Evolutionary conservation across 2,888 invertebrate species (phyloP).

Genomic region (Phalangium opilio): DNA sequence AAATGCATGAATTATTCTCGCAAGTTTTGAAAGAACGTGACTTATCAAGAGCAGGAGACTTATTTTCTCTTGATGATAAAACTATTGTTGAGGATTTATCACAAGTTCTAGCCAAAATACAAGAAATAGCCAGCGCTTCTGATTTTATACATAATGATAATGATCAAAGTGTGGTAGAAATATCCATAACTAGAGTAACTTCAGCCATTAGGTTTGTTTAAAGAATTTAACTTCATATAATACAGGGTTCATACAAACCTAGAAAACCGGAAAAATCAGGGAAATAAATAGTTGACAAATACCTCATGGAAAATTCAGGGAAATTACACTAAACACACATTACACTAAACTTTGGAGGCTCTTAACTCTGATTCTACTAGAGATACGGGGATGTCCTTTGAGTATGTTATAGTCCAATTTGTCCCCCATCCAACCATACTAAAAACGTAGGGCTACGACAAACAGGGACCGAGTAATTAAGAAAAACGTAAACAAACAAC

Average conservation of each 20-base stretch:
- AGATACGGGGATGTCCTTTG: no score
- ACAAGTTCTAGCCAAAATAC: slow-evolving; percentile 53
- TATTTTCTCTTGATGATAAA: slow-evolving; percentile 72
- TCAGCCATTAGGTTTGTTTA: slow-evolving; percentile 57
- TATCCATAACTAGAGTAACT: slow-evolving; percentile 77
- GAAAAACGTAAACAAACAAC: no score
- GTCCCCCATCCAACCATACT: no score
- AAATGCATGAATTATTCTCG: slow-evolving; percentile 79
- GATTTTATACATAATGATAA: slow-evolving; percentile 74
- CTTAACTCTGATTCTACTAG: no score
- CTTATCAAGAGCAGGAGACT: slow-evolving; percentile 72
- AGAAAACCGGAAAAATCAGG: no score
- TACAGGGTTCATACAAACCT: no score
- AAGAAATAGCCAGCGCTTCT: slow-evolving; percentile 60
- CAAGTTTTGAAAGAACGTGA: slow-evolving; percentile 79
- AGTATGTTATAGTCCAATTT: no score
- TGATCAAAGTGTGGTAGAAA: slow-evolving; percentile 88
- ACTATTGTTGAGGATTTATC: slow-evolving; percentile 70
- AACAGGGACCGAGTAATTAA: no score
- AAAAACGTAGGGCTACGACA: no score
- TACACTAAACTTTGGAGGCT: slow-evolving; percentile 3
- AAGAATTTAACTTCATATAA: background rate
- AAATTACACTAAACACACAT: slow-evolving; percentile 1
- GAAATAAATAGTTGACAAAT: no score
- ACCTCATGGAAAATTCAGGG: no score